Conservation (phyloP, 1,140 invertebrate genomes). For the Drosophila littoralis region DNA sequence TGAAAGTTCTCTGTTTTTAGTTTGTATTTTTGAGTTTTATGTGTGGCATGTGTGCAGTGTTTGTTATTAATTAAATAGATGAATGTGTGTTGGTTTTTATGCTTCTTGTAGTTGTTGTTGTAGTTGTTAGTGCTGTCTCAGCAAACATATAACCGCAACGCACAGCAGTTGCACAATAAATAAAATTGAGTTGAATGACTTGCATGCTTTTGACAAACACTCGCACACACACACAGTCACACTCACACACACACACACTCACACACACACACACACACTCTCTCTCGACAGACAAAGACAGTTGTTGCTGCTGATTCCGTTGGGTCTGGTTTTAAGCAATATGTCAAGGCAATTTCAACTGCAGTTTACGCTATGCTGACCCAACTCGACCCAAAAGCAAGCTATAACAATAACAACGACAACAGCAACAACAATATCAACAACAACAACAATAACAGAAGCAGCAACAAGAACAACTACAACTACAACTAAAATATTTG, state of each 20-base stretch:
- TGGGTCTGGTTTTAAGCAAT: slow-evolving; percentile 48
- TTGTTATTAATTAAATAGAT: slow-evolving; percentile 70
- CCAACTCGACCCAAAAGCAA: slow-evolving; percentile 44
- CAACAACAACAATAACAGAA: slow-evolving; percentile 16
- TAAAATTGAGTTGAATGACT: slow-evolving; percentile 70
- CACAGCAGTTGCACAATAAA: slow-evolving; percentile 58
- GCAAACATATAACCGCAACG: slow-evolving; percentile 37
- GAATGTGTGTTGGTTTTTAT: slow-evolving; percentile 53
- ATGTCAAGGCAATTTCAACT: slow-evolving; percentile 62
- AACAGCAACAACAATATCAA: slow-evolving; percentile 6
- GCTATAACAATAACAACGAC: slow-evolving; percentile 29
- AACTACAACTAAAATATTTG: slow-evolving; percentile 45
- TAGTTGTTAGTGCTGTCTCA: slow-evolving; percentile 31
- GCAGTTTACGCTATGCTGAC: slow-evolving; percentile 37
- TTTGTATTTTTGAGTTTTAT: slow-evolving; percentile 21
- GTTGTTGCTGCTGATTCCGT: slow-evolving; percentile 19
- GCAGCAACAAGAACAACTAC: slow-evolving; percentile 8
- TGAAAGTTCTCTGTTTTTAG: not conserved
- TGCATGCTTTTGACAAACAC: slow-evolving; percentile 59
- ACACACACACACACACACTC: not conserved
- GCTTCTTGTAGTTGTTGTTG: slow-evolving; percentile 16
- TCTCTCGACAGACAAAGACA: slow-evolving; percentile 29
- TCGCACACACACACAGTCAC: slow-evolving; percentile 1
- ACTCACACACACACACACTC: slow-evolving; percentile 4
- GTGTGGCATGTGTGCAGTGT: slow-evolving; percentile 46